phyloP scores from a whole-genome alignment of 64 coral and sea anemone genomes.

The Stylophora pistillata region DNA sequence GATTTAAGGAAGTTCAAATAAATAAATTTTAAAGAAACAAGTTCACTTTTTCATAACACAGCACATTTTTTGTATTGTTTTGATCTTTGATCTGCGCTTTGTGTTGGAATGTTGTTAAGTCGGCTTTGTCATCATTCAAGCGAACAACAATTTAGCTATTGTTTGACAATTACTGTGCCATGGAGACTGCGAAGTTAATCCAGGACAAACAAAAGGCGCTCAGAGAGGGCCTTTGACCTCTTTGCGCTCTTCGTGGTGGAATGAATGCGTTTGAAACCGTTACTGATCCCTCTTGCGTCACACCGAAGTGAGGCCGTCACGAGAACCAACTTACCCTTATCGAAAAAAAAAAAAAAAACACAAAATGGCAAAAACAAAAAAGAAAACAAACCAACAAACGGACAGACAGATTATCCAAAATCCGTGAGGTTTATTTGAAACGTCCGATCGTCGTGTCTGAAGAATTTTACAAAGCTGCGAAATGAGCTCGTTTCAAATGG shows the following conservation, averaged over 20 bases:
- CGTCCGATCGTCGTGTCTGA: too few species aligned
- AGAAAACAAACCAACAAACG: too few species aligned
- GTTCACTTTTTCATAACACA: background rate
- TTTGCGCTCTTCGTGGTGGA: background rate
- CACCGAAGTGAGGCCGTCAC: too few species aligned
- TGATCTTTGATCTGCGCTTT: background rate
- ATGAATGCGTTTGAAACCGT: background rate
- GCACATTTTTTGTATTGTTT: background rate
- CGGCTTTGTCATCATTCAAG: background rate
- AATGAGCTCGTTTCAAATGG: too few species aligned
- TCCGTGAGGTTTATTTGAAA: too few species aligned
- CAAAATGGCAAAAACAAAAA: too few species aligned
- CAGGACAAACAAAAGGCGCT: background rate
- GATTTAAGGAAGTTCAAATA: background rate
- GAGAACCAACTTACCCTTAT: too few species aligned
- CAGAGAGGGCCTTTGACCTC: background rate
- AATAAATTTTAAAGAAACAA: background rate
- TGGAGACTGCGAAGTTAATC: background rate
- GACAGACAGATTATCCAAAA: too few species aligned
- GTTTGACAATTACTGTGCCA: conserved; percentile 20
- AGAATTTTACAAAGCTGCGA: too few species aligned
- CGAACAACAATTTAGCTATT: conserved; percentile 2
- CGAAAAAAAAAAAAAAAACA: too few species aligned
- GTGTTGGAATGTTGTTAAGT: conserved; percentile 25
- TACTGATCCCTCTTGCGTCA: too few species aligned